phyloP scores from a whole-genome alignment of 2,888 invertebrate genomes.

The Diadromus collaris region DNA sequence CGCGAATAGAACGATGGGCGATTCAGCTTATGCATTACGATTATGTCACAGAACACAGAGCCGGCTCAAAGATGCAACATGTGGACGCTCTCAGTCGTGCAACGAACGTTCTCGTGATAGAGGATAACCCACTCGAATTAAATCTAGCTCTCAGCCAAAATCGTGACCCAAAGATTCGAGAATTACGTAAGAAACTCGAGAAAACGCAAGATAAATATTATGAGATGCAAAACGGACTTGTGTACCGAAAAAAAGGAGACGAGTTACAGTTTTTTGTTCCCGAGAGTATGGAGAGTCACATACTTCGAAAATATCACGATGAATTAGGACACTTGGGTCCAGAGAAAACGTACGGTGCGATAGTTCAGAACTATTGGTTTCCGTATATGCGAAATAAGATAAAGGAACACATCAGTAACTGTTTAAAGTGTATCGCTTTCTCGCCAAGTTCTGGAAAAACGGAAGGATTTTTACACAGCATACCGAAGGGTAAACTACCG shows the following conservation, averaged over 20 bases:
- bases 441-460: constrained; percentile 49
- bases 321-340: constrained; percentile 61
- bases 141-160: constrained; percentile 52
- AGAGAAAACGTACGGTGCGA: constrained; percentile 56
- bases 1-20: constrained; percentile 70
- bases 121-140: constrained; percentile 55
- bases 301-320: constrained; percentile 61
- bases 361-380: constrained; percentile 57
- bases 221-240: constrained; percentile 62
- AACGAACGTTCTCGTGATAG: constrained; percentile 14
- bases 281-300: constrained; percentile 44
- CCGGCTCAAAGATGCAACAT: constrained; percentile 64
- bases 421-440: constrained; percentile 61
- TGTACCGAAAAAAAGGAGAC: constrained; percentile 56
- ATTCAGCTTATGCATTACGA: constrained; percentile 65
- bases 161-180: constrained; percentile 35
- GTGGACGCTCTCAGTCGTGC: constrained; percentile 68
- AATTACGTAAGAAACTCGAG: constrained; percentile 36
- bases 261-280: constrained; percentile 61
- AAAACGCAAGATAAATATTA: constrained; percentile 45
- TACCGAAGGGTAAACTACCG: constrained; percentile 59
- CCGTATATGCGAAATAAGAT: constrained; percentile 46
- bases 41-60: constrained; percentile 65
- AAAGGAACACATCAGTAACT: constrained; percentile 43
- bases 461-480: constrained; percentile 55